Percentiles rank a stretch among this genome's conserved stretches.
Conservation (phyloP, 1,140 invertebrate species). For the Tenebrio molitor region DNA sequence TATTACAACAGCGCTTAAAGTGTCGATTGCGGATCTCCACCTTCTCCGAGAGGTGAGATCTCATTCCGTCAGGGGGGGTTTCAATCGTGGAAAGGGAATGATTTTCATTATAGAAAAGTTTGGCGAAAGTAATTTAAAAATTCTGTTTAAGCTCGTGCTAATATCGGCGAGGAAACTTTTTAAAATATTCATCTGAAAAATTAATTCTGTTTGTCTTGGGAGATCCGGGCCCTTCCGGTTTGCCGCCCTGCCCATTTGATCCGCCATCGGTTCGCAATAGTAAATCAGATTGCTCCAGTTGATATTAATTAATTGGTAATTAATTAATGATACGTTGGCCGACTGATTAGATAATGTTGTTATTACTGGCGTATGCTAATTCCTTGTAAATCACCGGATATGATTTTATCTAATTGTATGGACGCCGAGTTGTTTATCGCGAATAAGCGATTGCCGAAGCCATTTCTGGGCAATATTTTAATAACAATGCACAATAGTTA, state of each 20-base stretch:
- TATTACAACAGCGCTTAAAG: conserved; percentile 56
- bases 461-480: conserved; percentile 32
- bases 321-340: conserved; percentile 64
- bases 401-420: conserved; percentile 64
- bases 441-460: conserved; percentile 32
- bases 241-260: conserved; percentile 1
- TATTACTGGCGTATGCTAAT: conserved; percentile 65
- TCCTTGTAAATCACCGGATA: conserved; percentile 66
- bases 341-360: conserved; percentile 64
- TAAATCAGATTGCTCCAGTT: conserved; percentile 52
- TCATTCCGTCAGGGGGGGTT: conserved; percentile 24
- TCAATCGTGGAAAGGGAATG: conserved; percentile 35
- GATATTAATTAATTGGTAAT: conserved; percentile 64
- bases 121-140: conserved; percentile 50
- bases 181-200: conserved; percentile 45
- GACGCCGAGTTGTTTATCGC: conserved; percentile 63
- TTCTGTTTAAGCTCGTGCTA: conserved; percentile 54
- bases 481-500: conserved; percentile 23
- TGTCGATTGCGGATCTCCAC: conserved; percentile 52
- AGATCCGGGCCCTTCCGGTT: neutral
- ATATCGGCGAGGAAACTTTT: conserved; percentile 47
- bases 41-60: conserved; percentile 21
- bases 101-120: conserved; percentile 43
- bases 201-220: conserved; percentile 46
- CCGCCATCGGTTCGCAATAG: conserved; percentile 6